These are phyloP conservation scores for Drosophila pseudoananassae DNA, from an alignment of 1,140 invertebrate genomes.

Conservation along the genomic window DNA sequence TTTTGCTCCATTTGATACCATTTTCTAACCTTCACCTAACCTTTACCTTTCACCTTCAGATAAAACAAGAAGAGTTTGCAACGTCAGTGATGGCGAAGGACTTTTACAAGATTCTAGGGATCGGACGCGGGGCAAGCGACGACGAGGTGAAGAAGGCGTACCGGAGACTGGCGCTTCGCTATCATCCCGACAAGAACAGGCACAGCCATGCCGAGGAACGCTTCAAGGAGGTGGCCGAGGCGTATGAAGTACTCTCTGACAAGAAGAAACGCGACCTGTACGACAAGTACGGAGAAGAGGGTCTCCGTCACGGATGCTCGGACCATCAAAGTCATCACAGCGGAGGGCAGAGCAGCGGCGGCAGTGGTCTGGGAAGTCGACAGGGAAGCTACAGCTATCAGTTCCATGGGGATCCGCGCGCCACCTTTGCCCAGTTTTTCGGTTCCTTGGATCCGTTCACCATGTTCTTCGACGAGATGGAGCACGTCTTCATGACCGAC, in stretches of 20 bases:
- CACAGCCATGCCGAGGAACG: slow-evolving; percentile 93
- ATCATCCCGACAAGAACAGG: slow-evolving; percentile 96
- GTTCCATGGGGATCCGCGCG: slow-evolving; percentile 91
- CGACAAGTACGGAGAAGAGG: slow-evolving; percentile 96
- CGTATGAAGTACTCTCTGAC: slow-evolving; percentile 94
- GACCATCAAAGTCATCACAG: slow-evolving; percentile 89
- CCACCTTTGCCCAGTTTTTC: slow-evolving; percentile 94
- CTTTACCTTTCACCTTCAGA: neutral
- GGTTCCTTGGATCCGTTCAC: slow-evolving; percentile 84
- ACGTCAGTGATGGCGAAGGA: slow-evolving; percentile 44
- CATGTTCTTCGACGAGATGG: slow-evolving; percentile 70
- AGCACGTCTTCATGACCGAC: slow-evolving; percentile 85
- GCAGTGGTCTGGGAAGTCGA: slow-evolving; percentile 83
- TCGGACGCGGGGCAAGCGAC: slow-evolving; percentile 92
- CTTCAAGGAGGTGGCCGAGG: slow-evolving; percentile 96
- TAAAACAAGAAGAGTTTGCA: neutral
- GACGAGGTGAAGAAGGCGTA: slow-evolving; percentile 96
- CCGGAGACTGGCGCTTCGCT: slow-evolving; percentile 92
- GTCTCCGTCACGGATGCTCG: slow-evolving; percentile 93
- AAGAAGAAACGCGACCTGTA: slow-evolving; percentile 96
- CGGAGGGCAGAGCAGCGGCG: slow-evolving; percentile 88
- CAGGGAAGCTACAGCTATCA: slow-evolving; percentile 86
- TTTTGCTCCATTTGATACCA: no score
- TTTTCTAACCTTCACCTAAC: no score
- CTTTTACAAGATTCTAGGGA: slow-evolving; percentile 90